Conservation (phyloP, 1,140 invertebrate genomes). For the Meloidogyne floridensis region DNA sequence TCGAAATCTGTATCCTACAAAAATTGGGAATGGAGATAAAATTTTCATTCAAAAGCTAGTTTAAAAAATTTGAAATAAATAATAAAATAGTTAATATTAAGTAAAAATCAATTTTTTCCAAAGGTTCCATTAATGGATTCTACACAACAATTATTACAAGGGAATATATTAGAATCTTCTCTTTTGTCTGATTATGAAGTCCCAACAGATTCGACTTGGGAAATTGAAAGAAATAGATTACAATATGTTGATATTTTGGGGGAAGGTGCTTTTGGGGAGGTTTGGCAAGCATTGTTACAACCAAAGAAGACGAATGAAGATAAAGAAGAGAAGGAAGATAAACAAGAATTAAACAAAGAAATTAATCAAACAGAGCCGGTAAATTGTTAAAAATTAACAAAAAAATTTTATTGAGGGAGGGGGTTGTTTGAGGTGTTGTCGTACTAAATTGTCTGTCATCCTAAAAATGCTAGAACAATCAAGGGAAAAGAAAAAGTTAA, state of each 20-base stretch:
- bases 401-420: constrained; percentile 15
- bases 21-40: too few species aligned
- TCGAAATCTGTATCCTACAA: too few species aligned
- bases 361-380: constrained; percentile 26
- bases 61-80: too few species aligned
- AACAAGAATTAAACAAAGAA: constrained; percentile 16
- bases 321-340: constrained; percentile 31
- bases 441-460: too few species aligned
- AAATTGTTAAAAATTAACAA: constrained; percentile 2
- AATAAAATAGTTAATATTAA: too few species aligned
- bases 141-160: not conserved
- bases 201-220: constrained; percentile 60
- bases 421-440: not conserved
- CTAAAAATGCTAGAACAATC: too few species aligned
- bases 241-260: constrained; percentile 54
- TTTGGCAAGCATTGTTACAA: constrained; percentile 53
- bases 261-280: constrained; percentile 65
- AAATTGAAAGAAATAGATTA: constrained; percentile 59
- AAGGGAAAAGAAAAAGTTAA: too few species aligned
- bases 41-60: too few species aligned
- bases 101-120: not conserved
- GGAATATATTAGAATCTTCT: constrained; percentile 45
- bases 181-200: constrained; percentile 62
- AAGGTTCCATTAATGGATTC: not conserved
- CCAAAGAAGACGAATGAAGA: constrained; percentile 38